Evolutionary conservation across 2,888 invertebrate genomes (phyloP), one percentile per base, ranked within the genome.

Genomic region (Phanerotoma sp.): DNA sequence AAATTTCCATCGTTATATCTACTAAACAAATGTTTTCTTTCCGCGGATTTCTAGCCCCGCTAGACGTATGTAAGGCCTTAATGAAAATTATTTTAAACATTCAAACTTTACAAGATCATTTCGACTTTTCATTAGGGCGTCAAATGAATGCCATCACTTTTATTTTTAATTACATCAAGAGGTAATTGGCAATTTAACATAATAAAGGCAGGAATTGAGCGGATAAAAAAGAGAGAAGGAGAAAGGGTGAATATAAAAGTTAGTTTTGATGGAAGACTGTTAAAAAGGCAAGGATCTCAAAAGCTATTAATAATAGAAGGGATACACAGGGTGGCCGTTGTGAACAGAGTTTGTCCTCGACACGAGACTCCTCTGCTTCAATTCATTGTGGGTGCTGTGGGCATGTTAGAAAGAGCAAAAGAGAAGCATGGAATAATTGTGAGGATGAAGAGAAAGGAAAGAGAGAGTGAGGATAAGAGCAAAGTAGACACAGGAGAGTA

Each of bases 241-340:
- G 53, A 35, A 38, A 35, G 35, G 32, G 13, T 28, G 47, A 38
- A 33, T 42, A 44, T 47, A 15, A 50, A 52, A 51, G 50, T 57
- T 54, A 56, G 62, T 63, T 63, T 66, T 58, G 65, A 65, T 62
- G 61, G 50, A 51, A 57, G 58, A 58, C 65, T 67, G 66, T 69
- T 68, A 65, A 70, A 71, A 70, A 69, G 66, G 66, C 67, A 68
- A 69, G 67, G 65, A 66, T 64, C 64, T 64, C 63, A 61, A 63
- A 67, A 68, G 65, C 68, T 67, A 66, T 71, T 69, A 70, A 71
- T 70, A 71, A 69, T 68, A 68, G 60, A 60, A 51, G 47, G 57
- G 57, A 46, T 58, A 62, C 54, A 33, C 30, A 33, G 54, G 49
- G 54, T 49, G 48, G 54, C 16, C 49, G 38, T 44, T 49, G 45